These are phyloP conservation scores for Lindbergichthys nudifrons DNA, from an alignment of 2,797 vertebrate genomes.

Conservation along the genomic window DNA sequence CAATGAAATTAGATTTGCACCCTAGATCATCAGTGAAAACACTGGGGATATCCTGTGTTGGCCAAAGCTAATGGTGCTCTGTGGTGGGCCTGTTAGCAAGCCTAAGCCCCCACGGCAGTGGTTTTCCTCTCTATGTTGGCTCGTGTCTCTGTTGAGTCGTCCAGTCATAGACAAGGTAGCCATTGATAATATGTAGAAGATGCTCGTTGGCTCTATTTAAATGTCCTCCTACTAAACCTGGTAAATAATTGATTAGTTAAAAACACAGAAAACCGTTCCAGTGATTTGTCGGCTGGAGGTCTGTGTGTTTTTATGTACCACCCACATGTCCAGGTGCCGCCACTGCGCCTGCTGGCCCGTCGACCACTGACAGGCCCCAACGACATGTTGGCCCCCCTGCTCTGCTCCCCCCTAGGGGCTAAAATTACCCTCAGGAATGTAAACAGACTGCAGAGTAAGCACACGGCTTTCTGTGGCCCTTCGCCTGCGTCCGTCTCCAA, in stretches of 20 bases:
- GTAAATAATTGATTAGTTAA: slow-evolving; percentile 46
- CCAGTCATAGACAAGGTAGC: slow-evolving; percentile 19
- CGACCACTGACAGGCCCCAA: slow-evolving; percentile 78
- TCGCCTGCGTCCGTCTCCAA: slow-evolving; percentile 55
- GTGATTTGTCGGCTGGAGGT: slow-evolving; percentile 47
- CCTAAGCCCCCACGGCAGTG: slow-evolving; percentile 26
- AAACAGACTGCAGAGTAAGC: slow-evolving; percentile 87
- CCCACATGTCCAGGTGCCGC: slow-evolving; percentile 81
- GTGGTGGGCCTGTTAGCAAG: slow-evolving; percentile 84
- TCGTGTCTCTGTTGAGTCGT: slow-evolving; percentile 9
- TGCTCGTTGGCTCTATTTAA: slow-evolving; percentile 16
- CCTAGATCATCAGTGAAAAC: slow-evolving; percentile 83
- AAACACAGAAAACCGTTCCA: slow-evolving; percentile 36
- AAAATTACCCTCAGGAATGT: slow-evolving; percentile 87
- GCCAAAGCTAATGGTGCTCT: slow-evolving; percentile 78
- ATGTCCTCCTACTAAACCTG: slow-evolving; percentile 3
- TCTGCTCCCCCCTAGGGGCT: slow-evolving; percentile 72
- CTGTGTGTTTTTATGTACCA: slow-evolving; percentile 67
- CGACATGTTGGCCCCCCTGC: slow-evolving; percentile 72
- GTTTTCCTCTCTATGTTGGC: neutral
- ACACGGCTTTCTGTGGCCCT: slow-evolving; percentile 73
- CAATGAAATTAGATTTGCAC: slow-evolving; percentile 93
- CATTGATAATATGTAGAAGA: slow-evolving; percentile 19
- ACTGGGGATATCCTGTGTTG: slow-evolving; percentile 75
- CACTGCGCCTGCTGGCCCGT: slow-evolving; percentile 64